phyloP scores from a whole-genome alignment of 1,140 invertebrate genomes.

The Dinoponera quadriceps region DNA sequence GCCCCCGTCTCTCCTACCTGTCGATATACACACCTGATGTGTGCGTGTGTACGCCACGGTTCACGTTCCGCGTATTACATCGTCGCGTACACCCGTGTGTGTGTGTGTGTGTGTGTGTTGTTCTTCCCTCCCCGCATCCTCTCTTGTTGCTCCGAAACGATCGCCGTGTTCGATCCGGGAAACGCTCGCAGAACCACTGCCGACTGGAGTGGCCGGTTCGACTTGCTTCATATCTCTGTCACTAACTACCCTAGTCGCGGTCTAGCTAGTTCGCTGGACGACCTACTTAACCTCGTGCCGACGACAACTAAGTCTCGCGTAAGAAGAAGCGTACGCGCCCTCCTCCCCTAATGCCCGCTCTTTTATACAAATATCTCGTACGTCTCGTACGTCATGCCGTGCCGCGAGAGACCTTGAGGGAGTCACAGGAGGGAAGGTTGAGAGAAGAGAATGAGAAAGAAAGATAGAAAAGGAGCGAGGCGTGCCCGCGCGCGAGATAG shows the following conservation, averaged over 20 bases:
- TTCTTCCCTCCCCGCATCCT: neutral
- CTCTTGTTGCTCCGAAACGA: neutral
- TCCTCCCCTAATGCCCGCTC: slow-evolving; percentile 60
- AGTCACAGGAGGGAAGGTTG: slow-evolving; percentile 4
- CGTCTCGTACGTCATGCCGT: slow-evolving; percentile 50
- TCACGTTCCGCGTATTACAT: slow-evolving; percentile 11
- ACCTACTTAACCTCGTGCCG: slow-evolving; percentile 29
- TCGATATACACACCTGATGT: slow-evolving; percentile 20
- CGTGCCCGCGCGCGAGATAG: neutral
- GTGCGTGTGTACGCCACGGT: neutral
- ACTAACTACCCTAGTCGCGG: slow-evolving; percentile 17
- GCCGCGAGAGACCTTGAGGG: slow-evolving; percentile 63
- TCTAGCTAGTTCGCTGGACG: slow-evolving; percentile 33
- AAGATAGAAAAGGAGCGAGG: neutral
- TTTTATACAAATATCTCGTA: slow-evolving; percentile 47
- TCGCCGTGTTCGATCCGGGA: neutral
- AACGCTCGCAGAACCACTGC: slow-evolving; percentile 17
- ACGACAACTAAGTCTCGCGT: slow-evolving; percentile 36
- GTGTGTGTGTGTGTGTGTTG: neutral
- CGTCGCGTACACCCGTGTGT: neutral
- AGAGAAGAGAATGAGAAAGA: slow-evolving; percentile 13
- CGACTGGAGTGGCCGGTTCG: slow-evolving; percentile 12
- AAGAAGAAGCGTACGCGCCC: slow-evolving; percentile 45
- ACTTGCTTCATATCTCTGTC: slow-evolving; percentile 5
- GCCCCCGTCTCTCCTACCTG: neutral